A percentile compares a stretch with the other conserved stretches of the same genome.
phyloP scores from a whole-genome alignment of 2,797 vertebrate species.

The Manis javanica region DNA sequence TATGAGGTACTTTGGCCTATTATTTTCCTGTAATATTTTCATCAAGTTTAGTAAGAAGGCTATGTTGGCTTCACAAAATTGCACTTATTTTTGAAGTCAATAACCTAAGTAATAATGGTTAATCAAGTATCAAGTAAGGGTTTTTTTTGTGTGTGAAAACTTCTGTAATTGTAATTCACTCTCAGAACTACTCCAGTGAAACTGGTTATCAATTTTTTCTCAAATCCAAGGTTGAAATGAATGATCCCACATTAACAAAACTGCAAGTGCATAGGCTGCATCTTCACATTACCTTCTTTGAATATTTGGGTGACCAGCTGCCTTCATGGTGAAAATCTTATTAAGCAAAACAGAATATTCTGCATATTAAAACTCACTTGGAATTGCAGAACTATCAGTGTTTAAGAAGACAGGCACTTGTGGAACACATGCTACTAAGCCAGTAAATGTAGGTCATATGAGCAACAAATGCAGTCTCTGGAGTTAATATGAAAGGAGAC shows the following conservation, averaged over 20 bases:
- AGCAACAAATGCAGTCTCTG: slow-evolving; percentile 73
- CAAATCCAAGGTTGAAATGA: slow-evolving; percentile 54
- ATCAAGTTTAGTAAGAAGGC: not conserved
- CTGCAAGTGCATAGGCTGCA: not conserved
- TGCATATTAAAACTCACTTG: slow-evolving; percentile 80
- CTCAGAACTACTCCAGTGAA: not conserved
- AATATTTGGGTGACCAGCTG: slow-evolving; percentile 48
- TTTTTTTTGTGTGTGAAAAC: not conserved
- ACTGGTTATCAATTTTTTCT: not conserved
- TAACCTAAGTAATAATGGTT: not conserved
- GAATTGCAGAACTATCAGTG: slow-evolving; percentile 75
- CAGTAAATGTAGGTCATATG: slow-evolving; percentile 79
- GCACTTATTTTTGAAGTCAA: not conserved
- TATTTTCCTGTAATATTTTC: not conserved
- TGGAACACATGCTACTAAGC: slow-evolving; percentile 56
- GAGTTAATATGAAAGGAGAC: slow-evolving; percentile 83
- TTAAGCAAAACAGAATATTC: slow-evolving; percentile 81
- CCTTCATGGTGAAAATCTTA: slow-evolving; percentile 79
- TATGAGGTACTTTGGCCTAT: not conserved
- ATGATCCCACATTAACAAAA: slow-evolving; percentile 57
- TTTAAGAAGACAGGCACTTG: slow-evolving; percentile 63
- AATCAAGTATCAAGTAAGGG: not conserved
- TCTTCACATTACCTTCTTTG: slow-evolving; percentile 38
- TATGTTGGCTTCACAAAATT: not conserved
- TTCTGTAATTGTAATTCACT: not conserved